These are phyloP conservation scores for Zygothrica quintamaculata DNA, from an alignment of 2,888 invertebrate species.

Conservation along the genomic window DNA sequence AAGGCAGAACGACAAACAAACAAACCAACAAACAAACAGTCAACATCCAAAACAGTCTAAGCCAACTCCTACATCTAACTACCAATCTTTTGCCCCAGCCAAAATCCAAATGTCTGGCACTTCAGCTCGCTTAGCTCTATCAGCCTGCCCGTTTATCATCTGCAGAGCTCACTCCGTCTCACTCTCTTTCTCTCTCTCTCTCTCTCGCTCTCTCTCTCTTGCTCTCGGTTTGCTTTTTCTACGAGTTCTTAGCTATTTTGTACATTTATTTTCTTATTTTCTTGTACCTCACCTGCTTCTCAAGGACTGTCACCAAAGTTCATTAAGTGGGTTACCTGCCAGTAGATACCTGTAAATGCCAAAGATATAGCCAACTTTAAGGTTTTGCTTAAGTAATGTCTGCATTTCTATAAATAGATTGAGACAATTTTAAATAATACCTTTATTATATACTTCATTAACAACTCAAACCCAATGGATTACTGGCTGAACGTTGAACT, in stretches of 20 bases:
- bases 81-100: too few relatives aligned
- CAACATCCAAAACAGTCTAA: conserved; percentile 7
- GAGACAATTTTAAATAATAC: conserved; percentile 21
- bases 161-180: conserved; percentile 28
- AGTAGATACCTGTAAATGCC: neutral
- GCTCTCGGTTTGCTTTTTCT: conserved; percentile 16
- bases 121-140: conserved; percentile 63
- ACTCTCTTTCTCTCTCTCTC: conserved; percentile 13
- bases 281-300: neutral
- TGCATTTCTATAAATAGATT: conserved; percentile 27
- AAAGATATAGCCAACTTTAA: conserved; percentile 34
- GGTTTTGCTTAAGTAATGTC: conserved; percentile 25
- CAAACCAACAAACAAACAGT: conserved; percentile 7
- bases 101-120: conserved; percentile 31
- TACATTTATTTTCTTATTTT: too few relatives aligned
- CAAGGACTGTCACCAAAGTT: conserved; percentile 53
- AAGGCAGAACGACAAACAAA: conserved; percentile 12
- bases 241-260: conserved; percentile 18
- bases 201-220: conserved; percentile 32
- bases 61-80: neutral
- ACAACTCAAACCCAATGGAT: neutral
- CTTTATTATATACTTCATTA: conserved; percentile 31
- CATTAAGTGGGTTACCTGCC: conserved; percentile 57
- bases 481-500: too few relatives aligned
- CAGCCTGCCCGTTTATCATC: conserved; percentile 71